A percentile compares a stretch with the other conserved stretches of the same genome.
These are phyloP conservation scores for Sebastes fasciatus DNA, from an alignment of 2,113 vertebrate genomes.

Conservation along the genomic window DNA sequence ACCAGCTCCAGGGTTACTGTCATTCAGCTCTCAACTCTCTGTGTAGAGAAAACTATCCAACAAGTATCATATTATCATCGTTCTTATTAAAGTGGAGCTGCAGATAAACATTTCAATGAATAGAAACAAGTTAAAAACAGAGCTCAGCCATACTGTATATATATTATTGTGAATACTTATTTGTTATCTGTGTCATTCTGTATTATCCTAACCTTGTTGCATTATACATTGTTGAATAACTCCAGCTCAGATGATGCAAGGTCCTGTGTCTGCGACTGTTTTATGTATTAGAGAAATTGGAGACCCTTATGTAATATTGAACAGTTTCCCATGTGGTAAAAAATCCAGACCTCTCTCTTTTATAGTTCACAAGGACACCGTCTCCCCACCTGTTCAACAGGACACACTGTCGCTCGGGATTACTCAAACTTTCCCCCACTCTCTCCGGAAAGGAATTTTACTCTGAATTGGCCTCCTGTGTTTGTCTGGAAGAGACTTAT, in stretches of 20 bases:
- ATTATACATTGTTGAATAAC: constrained; percentile 73
- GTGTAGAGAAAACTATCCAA: neutral
- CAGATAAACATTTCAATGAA: neutral
- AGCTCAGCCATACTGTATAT: neutral
- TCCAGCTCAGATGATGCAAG: constrained; percentile 78
- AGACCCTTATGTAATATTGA: constrained; percentile 82
- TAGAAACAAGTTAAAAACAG: neutral
- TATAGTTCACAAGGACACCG: constrained; percentile 59
- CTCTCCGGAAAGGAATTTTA: constrained; percentile 36
- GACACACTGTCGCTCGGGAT: constrained; percentile 28
- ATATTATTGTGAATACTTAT: neutral
- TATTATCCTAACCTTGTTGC: constrained; percentile 50
- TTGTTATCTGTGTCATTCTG: neutral
- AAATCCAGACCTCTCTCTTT: constrained; percentile 78
- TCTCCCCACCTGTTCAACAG: constrained; percentile 58
- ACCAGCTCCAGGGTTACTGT: neutral
- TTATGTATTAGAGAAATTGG: constrained; percentile 77
- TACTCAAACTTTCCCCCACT: constrained; percentile 46
- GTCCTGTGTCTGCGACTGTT: constrained; percentile 71
- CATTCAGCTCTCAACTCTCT: neutral
- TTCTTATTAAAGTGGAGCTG: neutral
- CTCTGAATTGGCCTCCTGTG: neutral
- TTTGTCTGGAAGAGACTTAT: constrained; percentile 5
- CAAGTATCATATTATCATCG: neutral
- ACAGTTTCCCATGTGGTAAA: constrained; percentile 77